A percentile compares a stretch with the other conserved stretches of the same genome.
Conservation (phyloP, 2,113 vertebrate species). For the Callipepla squamata region DNA sequence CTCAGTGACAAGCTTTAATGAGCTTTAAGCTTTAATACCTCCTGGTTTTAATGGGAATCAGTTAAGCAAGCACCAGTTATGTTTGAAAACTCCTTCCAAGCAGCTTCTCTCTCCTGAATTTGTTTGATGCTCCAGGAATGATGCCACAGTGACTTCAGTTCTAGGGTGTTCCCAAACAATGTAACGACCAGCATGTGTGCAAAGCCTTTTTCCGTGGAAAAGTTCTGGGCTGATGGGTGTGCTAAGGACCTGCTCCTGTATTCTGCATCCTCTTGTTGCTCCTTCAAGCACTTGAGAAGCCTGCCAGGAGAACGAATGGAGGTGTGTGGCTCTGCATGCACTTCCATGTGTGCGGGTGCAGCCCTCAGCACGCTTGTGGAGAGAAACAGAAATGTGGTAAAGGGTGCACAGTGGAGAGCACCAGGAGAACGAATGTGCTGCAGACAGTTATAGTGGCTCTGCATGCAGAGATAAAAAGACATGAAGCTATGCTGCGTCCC, state of each 20-base stretch:
- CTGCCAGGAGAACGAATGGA: not conserved
- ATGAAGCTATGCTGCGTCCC: not conserved
- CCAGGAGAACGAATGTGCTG: not conserved
- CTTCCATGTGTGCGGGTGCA: not conserved
- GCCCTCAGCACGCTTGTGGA: not conserved
- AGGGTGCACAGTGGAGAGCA: not conserved
- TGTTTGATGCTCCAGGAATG: not conserved
- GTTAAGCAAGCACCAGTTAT: not conserved
- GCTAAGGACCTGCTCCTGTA: not conserved
- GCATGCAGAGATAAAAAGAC: rapidly evolving
- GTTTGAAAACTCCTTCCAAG: not conserved
- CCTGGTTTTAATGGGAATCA: not conserved
- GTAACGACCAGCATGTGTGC: not conserved
- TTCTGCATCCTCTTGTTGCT: not conserved
- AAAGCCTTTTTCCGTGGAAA: not conserved
- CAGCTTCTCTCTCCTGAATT: not conserved
- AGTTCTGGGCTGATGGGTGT: not conserved
- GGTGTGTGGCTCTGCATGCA: not conserved
- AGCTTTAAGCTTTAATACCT: not conserved
- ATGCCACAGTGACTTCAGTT: not conserved
- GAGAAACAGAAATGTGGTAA: not conserved
- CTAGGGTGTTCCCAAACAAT: not conserved
- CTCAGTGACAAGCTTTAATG: not conserved
- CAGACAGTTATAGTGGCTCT: not conserved
- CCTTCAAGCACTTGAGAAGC: not conserved